These are phyloP conservation scores for Bedellia somnulentella DNA, from an alignment of 2,888 invertebrate species.

Conservation along the genomic window DNA sequence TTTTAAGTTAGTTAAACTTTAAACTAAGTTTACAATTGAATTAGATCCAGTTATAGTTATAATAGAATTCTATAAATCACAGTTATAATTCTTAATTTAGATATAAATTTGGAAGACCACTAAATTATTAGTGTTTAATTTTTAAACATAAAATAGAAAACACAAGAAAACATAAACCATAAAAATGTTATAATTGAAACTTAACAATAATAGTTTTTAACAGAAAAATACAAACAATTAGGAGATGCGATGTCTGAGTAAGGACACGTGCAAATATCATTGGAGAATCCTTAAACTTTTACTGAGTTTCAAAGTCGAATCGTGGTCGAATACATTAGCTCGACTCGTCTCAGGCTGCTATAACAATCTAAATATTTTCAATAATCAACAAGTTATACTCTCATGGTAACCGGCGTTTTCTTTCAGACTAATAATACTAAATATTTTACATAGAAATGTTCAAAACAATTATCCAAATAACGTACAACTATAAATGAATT, in stretches of 20 bases:
- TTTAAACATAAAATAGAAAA: too few species aligned
- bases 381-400: constrained; percentile 59
- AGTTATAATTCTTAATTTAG: constrained; percentile 47
- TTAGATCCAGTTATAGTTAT: not conserved
- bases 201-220: constrained; percentile 27
- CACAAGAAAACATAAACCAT: too few species aligned
- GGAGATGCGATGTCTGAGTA: not conserved
- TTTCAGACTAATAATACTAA: constrained; percentile 60
- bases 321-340: too few species aligned
- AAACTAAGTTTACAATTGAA: constrained; percentile 1
- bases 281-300: too few species aligned
- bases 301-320: too few species aligned
- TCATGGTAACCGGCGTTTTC: constrained; percentile 61
- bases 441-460: constrained; percentile 49
- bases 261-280: too few species aligned
- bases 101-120: constrained; percentile 12
- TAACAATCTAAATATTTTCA: constrained; percentile 32
- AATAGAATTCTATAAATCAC: constrained; percentile 12
- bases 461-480: constrained; percentile 31
- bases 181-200: too few species aligned
- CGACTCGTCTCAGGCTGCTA: too few species aligned
- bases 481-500: constrained; percentile 21
- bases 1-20: constrained; percentile 12
- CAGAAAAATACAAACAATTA: not conserved
- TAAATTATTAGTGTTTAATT: too few species aligned